A percentile compares a stretch with the other conserved stretches of the same genome.
Evolutionary conservation across 2,888 invertebrate genomes (phyloP).

Genomic region (Rotaria sp.): DNA sequence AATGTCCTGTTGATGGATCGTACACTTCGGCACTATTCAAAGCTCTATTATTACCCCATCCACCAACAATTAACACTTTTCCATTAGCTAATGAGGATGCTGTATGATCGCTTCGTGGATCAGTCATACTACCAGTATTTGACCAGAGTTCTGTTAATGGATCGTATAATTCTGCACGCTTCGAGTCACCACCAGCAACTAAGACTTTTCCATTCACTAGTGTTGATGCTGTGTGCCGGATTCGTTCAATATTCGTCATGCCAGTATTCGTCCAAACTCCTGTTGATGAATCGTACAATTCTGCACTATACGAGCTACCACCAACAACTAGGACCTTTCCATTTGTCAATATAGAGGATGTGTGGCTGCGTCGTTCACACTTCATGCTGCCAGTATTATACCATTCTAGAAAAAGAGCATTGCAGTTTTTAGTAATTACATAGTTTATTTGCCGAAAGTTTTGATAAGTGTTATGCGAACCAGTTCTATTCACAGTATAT

Average conservation of each 20-base stretch:
- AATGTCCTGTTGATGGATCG: not conserved
- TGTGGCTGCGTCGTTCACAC: not conserved
- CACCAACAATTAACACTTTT: not conserved
- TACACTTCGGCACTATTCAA: not conserved
- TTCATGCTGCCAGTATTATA: too few relatives aligned
- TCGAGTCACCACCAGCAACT: not conserved
- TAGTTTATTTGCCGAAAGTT: too few relatives aligned
- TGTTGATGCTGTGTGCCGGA: not conserved
- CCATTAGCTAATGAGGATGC: not conserved
- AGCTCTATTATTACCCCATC: not conserved
- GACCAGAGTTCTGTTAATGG: not conserved
- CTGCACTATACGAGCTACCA: not conserved
- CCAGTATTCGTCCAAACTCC: not conserved
- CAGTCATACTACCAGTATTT: not conserved
- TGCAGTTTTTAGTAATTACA: too few relatives aligned
- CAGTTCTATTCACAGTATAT: too few relatives aligned
- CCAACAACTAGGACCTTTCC: not conserved
- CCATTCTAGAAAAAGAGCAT: too few relatives aligned
- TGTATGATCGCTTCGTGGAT: not conserved
- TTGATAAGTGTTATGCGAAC: too few relatives aligned
- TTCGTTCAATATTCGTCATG: not conserved
- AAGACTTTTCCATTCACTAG: not conserved
- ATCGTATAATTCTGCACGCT: not conserved
- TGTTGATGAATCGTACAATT: not conserved
- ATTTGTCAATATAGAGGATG: not conserved